Evolutionary conservation across 2,888 invertebrate genomes (phyloP), one percentile per base, ranked within the genome.

Genomic region (Drosophila flavopinicola): DNA sequence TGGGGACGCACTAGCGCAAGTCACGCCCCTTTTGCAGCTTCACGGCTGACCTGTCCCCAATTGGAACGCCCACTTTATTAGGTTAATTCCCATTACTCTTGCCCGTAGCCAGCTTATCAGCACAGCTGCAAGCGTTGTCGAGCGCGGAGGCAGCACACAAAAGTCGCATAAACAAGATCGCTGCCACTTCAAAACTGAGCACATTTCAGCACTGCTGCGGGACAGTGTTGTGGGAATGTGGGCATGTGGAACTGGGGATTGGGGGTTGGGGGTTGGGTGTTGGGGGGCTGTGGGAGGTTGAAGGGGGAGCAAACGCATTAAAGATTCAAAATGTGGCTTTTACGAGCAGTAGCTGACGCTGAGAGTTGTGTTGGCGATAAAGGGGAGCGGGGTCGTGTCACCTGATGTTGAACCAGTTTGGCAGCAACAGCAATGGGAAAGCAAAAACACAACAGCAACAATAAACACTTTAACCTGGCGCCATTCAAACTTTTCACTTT

Each of bases 151-250:
- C 4, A 59, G 48, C 56, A 64, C 52, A 72, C 63, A 59, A 77
- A 75, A 72, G 39, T 73, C 66, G 39, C 78, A 85, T 85, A 83
- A 83, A 83, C 85, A 85, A 85, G 83, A 83, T 83, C 78, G 75
- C 82, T 67, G 69, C 65, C 77, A 83, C 73, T 83, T 83, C 79
- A 70, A 78, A 69, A 61, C 64, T 75, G 78, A 57, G 58, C 61
- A 66, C 72, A 79, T 75, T 79, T 59, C 17, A 24, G 24, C 63
- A 61, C 47, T 60, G 68, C 39, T 68, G 33, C 15, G 25, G 48
- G 52, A 15, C 17, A 39, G 11, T n/a, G 27, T 23, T 47, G 27
- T 20, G 38, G 10, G 27, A 13, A n/a, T n/a, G n/a, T n/a, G n/a
- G n/a, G n/a, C n/a, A n/a, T n/a, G n/a, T n/a, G n/a, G n/a, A n/a